Base-by-base conservation (phyloP, 1,140 invertebrate genomes). In the Lerema accius region DNA sequence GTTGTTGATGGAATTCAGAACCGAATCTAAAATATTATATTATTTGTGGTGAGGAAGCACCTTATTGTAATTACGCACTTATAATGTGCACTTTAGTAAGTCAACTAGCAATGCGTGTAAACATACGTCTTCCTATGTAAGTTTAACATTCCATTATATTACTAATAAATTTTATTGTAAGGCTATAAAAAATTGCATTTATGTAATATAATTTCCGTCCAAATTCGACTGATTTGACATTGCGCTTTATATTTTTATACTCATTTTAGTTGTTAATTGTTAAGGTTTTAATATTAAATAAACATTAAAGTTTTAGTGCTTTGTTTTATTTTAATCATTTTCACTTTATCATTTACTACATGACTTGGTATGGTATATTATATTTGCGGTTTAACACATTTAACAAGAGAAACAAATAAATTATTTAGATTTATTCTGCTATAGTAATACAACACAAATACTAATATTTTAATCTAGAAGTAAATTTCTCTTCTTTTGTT, bases 401-500 rank as follows among this genome's bases (percentile, higher is more conserved):
- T 23, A 39, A 43, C 15, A 40, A 61, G 1, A 16, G 11, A 46
- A 23, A 7, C 9, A 17, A n/a, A n/a, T n/a, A n/a, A n/a, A n/a
- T n/a, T n/a, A 32, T 37, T 7, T 35, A 32, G 0, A 60, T 23
- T 26, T 55, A 55, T 14, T 40, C 16, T 13, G 43, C 43, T 28
- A 56, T 56, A 53, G 63, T 14, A 51, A 19, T 28, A 55, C 14
- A 50, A 35, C 6, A 61, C 14, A 32, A 28, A 45, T 55, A 66
- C 14, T 39, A 28, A 45, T 55, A 66, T 48, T 65, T 59, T 56
- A 65, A 46, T 78, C 73, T 15, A 71, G 40, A 15, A 78, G 51
- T 7, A 83, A 40, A 60, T 78, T 83, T 59, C 67, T 85, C 67
- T 79, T 88, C 70, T 82, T 87, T 64, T 80, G 86, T 71, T 77